Evolutionary conservation across 2,797 vertebrate species (phyloP).

Genomic region (Pseudotriccus pelzelni): DNA sequence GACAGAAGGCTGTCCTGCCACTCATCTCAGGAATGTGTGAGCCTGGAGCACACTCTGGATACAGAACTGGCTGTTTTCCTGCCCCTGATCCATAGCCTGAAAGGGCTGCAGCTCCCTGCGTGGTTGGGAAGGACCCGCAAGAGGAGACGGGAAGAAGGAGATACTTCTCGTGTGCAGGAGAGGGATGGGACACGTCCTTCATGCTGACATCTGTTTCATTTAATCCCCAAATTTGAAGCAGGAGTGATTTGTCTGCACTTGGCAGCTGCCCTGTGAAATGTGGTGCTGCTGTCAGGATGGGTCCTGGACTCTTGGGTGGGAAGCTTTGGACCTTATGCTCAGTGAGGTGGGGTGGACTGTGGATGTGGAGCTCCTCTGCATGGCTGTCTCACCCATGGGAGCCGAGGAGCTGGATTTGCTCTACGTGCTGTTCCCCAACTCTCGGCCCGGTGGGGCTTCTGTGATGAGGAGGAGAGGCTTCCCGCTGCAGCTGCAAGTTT

Average conservation of each 20-base stretch:
- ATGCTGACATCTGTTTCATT: not conserved
- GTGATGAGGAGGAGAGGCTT: conserved; percentile 11
- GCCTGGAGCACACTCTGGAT: not conserved
- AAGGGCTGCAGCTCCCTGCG: accelerated
- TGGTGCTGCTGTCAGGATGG: not conserved
- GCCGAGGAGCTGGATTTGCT: not conserved
- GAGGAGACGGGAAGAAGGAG: not conserved
- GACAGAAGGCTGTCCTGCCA: not conserved
- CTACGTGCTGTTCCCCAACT: conserved; percentile 24
- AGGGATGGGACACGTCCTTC: not conserved
- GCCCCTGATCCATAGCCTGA: not conserved
- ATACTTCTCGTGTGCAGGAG: not conserved
- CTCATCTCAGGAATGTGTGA: accelerated
- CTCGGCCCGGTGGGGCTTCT: conserved; percentile 14
- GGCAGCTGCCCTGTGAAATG: not conserved
- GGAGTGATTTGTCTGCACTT: not conserved
- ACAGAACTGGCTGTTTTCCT: not conserved
- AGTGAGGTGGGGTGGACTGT: not conserved
- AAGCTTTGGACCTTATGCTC: not conserved
- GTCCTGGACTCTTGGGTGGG: not conserved
- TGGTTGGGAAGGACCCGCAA: not conserved
- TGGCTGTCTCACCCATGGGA: not conserved
- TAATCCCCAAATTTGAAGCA: not conserved
- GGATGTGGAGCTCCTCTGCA: not conserved
- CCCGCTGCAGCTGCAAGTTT: conserved; percentile 57